Percentiles rank a stretch among this genome's conserved stretches.
Evolutionary conservation across 1,140 invertebrate genomes (phyloP).

Genomic region (Drosophila burlai): DNA sequence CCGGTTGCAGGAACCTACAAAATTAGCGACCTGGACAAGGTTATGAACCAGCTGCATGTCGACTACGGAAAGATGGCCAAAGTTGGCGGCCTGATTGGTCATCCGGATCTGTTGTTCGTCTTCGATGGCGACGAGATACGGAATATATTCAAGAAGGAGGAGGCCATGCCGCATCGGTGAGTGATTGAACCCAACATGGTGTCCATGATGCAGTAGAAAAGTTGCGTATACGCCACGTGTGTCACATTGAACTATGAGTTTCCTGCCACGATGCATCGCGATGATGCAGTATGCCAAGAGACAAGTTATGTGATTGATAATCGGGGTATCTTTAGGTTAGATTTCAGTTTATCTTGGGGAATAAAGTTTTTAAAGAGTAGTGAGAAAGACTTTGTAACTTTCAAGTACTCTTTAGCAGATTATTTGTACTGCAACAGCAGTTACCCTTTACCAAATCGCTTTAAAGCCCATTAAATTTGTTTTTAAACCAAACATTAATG

Average conservation of each 20-base stretch:
- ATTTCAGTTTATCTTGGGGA: background rate
- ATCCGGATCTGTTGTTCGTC: conserved; percentile 92
- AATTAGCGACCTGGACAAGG: conserved; percentile 90
- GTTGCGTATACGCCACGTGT: conserved; percentile 31
- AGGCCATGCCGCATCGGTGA: conserved; percentile 89
- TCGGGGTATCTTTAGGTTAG: background rate
- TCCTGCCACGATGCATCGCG: background rate
- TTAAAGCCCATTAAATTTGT: conserved; percentile 19
- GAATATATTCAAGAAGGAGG: conserved; percentile 91
- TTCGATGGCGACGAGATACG: conserved; percentile 92
- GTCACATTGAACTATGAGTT: conserved; percentile 13
- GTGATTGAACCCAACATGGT: conserved; percentile 12
- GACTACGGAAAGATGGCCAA: conserved; percentile 91
- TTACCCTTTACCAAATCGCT: background rate
- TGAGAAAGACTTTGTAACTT: too few species aligned
- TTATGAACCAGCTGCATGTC: conserved; percentile 88
- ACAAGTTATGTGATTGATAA: conserved; percentile 4
- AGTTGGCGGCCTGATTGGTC: conserved; percentile 90
- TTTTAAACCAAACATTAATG: conserved; percentile 23
- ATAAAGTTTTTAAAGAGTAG: background rate
- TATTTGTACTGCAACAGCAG: background rate
- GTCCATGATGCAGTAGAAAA: conserved; percentile 10
- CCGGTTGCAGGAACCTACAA: conserved; percentile 88
- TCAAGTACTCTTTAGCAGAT: background rate
- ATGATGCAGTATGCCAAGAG: background rate